Evolutionary conservation across 2,797 vertebrate genomes (phyloP), one percentile per base, ranked within the genome.

Genomic region (Hyperoplus immaculatus): DNA sequence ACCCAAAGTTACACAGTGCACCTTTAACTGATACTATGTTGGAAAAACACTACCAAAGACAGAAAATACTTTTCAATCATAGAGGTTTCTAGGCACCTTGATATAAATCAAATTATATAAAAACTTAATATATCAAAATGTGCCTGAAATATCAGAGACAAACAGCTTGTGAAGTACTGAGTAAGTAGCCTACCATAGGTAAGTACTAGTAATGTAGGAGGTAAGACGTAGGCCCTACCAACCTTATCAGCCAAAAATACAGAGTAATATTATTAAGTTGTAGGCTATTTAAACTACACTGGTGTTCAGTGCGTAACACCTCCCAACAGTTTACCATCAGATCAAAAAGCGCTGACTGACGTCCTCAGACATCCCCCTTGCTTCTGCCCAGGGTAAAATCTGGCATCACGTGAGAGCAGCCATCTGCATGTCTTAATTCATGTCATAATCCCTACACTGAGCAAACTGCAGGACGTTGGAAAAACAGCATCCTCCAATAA

Each of bases 371-470:
- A 78, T 69, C 72, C 82, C 77, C 60, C 65, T 58, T 67, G 54
- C 57, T 88, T 82, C 88, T 89, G 88, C 88, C 75, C 75, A 78
- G 47, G 65, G 21, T 39, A 46, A 84, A 85, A 86, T 80, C 82
- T 86, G 87, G 84, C 86, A 88, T 92, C 90, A 91, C 88, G 91
- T 90, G 87, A 91, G 73, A 87, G 86, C 46, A 86, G 78, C 92
- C 92, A 92, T 94, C 92, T 93, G 92, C 62, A 92, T 57, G 80
- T 65, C 84, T 86, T 92, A 91, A 92, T 78, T 90, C 91, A 86
- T 84, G 80, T 75, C 81, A 81, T 90, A 93, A 94, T 93, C 93
- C 91, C 77, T 54, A 42, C 73, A 78, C 73, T 82, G 80, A 84
- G 79, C 77, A 78, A 73, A 82, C 47, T 86, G 78, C 73, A 84